phyloP scores from a whole-genome alignment of 2,888 invertebrate genomes.

The Pyrrhia umbra region DNA sequence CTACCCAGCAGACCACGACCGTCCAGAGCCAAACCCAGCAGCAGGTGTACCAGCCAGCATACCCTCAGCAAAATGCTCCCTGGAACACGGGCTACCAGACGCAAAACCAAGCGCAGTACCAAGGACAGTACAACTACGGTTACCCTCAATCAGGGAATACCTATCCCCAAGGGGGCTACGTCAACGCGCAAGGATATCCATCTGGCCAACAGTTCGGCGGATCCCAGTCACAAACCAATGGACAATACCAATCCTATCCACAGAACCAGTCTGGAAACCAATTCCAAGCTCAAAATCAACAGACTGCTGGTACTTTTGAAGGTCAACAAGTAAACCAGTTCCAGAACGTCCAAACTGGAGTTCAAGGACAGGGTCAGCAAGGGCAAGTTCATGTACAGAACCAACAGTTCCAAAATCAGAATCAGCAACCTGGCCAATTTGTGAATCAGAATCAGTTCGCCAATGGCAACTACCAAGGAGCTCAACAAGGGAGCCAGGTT shows the following conservation, averaged over 20 bases:
- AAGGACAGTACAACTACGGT: conserved; percentile 67
- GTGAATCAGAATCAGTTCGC: conserved; percentile 54
- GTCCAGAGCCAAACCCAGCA: conserved; percentile 53
- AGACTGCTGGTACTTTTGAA: conserved; percentile 44
- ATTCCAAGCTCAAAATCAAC: conserved; percentile 48
- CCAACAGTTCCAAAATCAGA: conserved; percentile 39
- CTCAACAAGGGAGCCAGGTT: conserved; percentile 42
- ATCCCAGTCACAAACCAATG: conserved; percentile 62
- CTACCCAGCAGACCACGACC: conserved; percentile 49
- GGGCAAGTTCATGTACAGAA: conserved; percentile 41
- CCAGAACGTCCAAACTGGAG: conserved; percentile 60
- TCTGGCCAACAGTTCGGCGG: conserved; percentile 58
- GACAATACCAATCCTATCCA: conserved; percentile 45
- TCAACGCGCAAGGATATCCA: conserved; percentile 36
- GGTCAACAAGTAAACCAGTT: conserved; percentile 55
- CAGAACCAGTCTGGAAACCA: conserved; percentile 57
- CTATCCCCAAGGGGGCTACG: conserved; percentile 58
- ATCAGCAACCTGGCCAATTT: conserved; percentile 49
- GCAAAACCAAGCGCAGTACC: conserved; percentile 67
- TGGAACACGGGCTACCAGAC: conserved; percentile 64
- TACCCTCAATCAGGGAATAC: conserved; percentile 53
- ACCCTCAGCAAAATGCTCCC: conserved; percentile 67
- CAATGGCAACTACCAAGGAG: conserved; percentile 50
- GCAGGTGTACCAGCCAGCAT: conserved; percentile 67
- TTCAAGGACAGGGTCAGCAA: conserved; percentile 28